Percentiles rank a stretch among this genome's conserved stretches.
Conservation (phyloP, 2,113 vertebrate genomes). For the Gyps fulvus region DNA sequence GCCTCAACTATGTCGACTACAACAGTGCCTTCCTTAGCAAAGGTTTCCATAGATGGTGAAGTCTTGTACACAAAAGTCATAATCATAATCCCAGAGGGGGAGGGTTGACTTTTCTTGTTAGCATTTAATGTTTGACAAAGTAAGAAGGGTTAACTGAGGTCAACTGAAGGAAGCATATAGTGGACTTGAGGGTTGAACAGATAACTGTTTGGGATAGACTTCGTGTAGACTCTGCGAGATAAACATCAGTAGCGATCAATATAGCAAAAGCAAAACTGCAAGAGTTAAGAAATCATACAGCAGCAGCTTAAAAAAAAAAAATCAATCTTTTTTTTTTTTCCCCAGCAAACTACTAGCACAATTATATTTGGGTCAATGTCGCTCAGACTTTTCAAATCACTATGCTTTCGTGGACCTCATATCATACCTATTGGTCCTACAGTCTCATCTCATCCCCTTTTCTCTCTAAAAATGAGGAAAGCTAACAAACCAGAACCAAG, state of each 20-base stretch:
- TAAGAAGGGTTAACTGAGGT: constrained; percentile 16
- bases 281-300: constrained; percentile 50
- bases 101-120: not conserved
- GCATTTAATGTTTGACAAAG: not conserved
- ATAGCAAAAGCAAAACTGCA: constrained; percentile 47
- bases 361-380: constrained; percentile 50
- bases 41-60: not conserved
- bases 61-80: not conserved
- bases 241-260: constrained; percentile 51
- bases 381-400: constrained; percentile 37
- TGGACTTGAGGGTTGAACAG: not conserved
- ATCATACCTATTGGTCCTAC: not conserved
- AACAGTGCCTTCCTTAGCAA: not conserved
- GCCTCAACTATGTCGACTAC: not conserved
- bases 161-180: not conserved
- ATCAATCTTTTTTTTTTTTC: not conserved
- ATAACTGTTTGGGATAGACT: constrained; percentile 13
- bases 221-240: not conserved
- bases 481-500: not conserved
- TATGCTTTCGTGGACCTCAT: not conserved
- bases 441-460: not conserved
- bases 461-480: constrained; percentile 20
- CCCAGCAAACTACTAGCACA: constrained; percentile 4
- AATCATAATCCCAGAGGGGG: not conserved
- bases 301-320: constrained; percentile 5